Base-by-base conservation (phyloP, 2,113 vertebrate genomes). In the Perca flavescens region DNA sequence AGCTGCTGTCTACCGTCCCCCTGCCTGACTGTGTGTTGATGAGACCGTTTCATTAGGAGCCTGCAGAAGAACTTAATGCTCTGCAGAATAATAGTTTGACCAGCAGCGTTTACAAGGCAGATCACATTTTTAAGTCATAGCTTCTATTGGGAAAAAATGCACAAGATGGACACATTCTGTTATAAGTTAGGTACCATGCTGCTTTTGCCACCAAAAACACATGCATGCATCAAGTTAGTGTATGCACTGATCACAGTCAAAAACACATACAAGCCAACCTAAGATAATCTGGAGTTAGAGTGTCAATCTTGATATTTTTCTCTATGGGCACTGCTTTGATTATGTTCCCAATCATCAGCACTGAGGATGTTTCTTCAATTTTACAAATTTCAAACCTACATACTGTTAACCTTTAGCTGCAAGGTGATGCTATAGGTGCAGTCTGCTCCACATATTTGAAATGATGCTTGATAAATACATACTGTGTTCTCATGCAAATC, bases 31-130 rank as follows among this genome's bases (percentile, higher is more conserved):
- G 66, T 46, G 73, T 12, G 49, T 56, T 49, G 60, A 61, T 54
- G 78, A 16, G 28, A 4, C 2, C 34, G 56, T 80, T 89, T 71
- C 61, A 69, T 75, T 76, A 78, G 10, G 31, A 67, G 67, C 63
- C 80, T 86, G 66, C 77, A 88, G 79, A 71, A 84, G 52, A 76
- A 81, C 85, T 66, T 73, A 14, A 72, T 75, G 40, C 28, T 66
- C 60, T 17, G 67, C 66, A 14, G 25, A 58, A 66, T 60, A 17
- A 65, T 7, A 19, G 1, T 80, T 15, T 57, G n/a, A 75, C 65
- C 73, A 47, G 56, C 75, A 58, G 60, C 13, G 6, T 75, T 49
- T 46, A 57, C 10, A 46, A 17, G 46, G 40, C 54, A 43, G 28
- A 52, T 54, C 61, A 8, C 22, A 17, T 66, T 79, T 50, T 15